A percentile compares a stretch with the other conserved stretches of the same genome.
Conservation (phyloP, 2,113 vertebrate genomes). For the Aspiorhynchus laticeps region DNA sequence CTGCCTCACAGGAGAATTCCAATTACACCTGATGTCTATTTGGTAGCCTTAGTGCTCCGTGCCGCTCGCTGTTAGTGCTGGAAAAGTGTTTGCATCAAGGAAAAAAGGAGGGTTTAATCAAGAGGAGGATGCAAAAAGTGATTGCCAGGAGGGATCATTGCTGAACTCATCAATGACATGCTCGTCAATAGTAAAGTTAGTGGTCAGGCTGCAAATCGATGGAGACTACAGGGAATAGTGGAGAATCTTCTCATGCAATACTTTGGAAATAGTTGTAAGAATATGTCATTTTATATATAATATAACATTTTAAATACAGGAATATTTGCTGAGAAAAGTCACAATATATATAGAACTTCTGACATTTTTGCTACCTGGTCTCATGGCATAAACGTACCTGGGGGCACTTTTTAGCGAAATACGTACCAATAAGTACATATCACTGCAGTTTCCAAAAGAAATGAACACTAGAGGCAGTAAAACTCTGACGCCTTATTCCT, state of each 20-base stretch:
- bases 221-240: slow-evolving; percentile 21
- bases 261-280: background rate
- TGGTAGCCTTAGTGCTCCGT: slow-evolving; percentile 38
- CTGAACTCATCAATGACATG: slow-evolving; percentile 39
- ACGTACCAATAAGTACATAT: no score
- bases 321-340: background rate
- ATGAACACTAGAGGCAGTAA: no score
- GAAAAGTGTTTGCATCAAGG: slow-evolving; percentile 48
- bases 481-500: no score
- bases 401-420: no score
- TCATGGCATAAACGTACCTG: no score
- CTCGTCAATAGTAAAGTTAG: slow-evolving; percentile 28
- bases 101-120: slow-evolving; percentile 55
- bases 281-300: background rate
- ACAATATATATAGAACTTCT: background rate
- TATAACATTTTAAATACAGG: background rate
- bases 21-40: slow-evolving; percentile 58
- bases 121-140: slow-evolving; percentile 50
- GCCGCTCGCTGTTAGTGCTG: slow-evolving; percentile 36
- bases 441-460: no score
- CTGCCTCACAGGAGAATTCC: slow-evolving; percentile 61
- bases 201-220: slow-evolving; percentile 43
- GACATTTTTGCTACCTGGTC: no score
- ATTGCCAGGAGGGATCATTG: slow-evolving; percentile 23
- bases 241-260: background rate